Base-by-base conservation (phyloP, 1,140 invertebrate species). In the Drosophila orosa region DNA sequence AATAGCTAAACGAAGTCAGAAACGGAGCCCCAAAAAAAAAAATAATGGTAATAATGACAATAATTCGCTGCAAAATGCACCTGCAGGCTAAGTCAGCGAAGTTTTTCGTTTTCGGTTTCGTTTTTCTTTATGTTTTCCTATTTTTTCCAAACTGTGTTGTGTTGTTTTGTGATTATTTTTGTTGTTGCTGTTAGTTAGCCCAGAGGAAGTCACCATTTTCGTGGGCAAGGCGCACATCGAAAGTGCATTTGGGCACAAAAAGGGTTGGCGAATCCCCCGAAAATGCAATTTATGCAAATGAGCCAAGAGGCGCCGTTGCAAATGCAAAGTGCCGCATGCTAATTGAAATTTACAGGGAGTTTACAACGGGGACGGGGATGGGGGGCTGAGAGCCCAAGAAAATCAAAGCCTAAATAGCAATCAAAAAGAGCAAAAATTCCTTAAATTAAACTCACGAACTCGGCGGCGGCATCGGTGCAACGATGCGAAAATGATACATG, bases 401-500 rank as follows among this genome's bases (percentile, higher is more conserved):
- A 77, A 78, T 78, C 77, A 86, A 86, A 86, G 79, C 75, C 73
- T 87, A 87, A 87, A 87, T 87, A 87, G 83, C 83, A 87, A 87
- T 87, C 85, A 87, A 89, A 87, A 89, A 78, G 80, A 84, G 68
- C 84, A 76, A 87, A 87, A 87, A 87, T 89, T 87, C 85, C 84
- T 89, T 80, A 87, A 87, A 87, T 87, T 87, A 87, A 87, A 84
- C 84, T 87, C 84, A 87, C 84, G 84, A 87, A 87, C 68, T 87
- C n/a, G n/a, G n/a, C n/a, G 33, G 61, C 74, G 69, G 73, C 50
- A 54, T 54, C 50, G 50, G 50, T 31, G 73, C 84, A 89, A 80
- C 84, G 84, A 87, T 87, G 84, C 84, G 84, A 87, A 87, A 87
- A 87, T 83, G 84, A 89, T 89, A 89, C 84, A 89, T 87, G 84